Conservation (phyloP, 2,888 invertebrate genomes). For the Lasioglossum morio region DNA sequence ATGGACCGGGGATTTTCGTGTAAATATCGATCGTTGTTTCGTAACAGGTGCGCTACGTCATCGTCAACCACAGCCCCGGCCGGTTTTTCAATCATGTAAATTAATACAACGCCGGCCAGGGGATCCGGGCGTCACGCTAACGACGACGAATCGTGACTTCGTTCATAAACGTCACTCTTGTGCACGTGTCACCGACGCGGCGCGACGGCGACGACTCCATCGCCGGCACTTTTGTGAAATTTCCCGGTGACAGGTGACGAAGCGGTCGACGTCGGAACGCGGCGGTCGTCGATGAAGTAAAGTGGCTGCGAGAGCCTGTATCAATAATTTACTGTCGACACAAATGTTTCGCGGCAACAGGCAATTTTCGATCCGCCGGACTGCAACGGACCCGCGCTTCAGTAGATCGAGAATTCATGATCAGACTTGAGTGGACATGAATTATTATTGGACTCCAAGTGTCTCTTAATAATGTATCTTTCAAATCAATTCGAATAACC, state of each 20-base stretch:
- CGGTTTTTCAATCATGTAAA: slow-evolving; percentile 52
- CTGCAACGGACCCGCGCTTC: not conserved
- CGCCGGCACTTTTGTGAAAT: slow-evolving; percentile 35
- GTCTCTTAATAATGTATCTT: not conserved
- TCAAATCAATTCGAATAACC: not conserved
- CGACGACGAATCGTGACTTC: slow-evolving; percentile 41
- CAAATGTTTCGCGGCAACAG: not conserved
- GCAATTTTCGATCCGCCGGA: not conserved
- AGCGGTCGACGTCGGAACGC: not conserved
- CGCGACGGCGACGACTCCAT: slow-evolving; percentile 5
- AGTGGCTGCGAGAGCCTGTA: slow-evolving; percentile 15
- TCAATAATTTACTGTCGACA: slow-evolving; percentile 1
- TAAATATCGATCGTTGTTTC: not conserved
- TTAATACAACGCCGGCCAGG: slow-evolving; percentile 39
- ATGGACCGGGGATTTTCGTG: not conserved
- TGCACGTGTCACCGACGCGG: slow-evolving; percentile 15
- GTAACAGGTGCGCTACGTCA: not conserved
- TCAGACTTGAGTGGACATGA: not conserved
- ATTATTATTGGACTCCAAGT: not conserved
- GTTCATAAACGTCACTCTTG: slow-evolving; percentile 52
- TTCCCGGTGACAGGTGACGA: slow-evolving; percentile 44
- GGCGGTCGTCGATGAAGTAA: not conserved
- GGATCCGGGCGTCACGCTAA: slow-evolving; percentile 23
- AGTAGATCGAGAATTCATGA: not conserved
- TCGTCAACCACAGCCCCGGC: slow-evolving; percentile 16